Base-by-base conservation (phyloP, 37 sponge, comb jelly and placozoan species). In the Cladorhizidae sp. region DNA sequence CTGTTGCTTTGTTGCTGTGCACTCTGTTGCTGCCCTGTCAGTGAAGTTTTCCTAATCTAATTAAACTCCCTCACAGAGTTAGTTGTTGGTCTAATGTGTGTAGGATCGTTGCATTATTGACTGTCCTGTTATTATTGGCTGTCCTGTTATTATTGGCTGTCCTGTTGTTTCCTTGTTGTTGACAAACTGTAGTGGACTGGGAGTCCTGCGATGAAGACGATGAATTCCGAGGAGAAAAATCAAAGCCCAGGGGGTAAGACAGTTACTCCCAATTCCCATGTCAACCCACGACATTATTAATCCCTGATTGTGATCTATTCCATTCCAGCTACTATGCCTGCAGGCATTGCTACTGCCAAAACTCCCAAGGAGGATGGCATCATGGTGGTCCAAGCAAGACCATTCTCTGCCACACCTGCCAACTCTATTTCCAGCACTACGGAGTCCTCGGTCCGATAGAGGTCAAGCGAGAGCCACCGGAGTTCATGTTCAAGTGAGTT, bases 341-440 rank as follows among this genome's bases (percentile, higher is more conserved):
- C 72, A 57, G 76, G 22, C 92, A 91, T 38, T 91, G 92, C 80
- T 91, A 68, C 78, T 31, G 80, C 2, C 83, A 64, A 56, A 72
- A 80, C 1, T 91, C 92, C n/a, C 26, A 64, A 15, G 57, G 49
- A 45, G n/a, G n/a, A n/a, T 94, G 95, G 95, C 92, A 91, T 55
- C 95, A 94, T 80, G 88, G 83, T 73, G 95, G 95, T 12, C 40
- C 57, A 11, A 64, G 84, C 50, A 91, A 83, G 69, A 52, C 75
- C 2, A 81, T 94, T 22, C 64, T 94, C 31, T 94, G 95, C 69
- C 17, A 83, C 14, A 43, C 65, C 36, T 94, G 95, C 71, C 73
- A 88, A 18, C 75, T 81, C 25, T 76, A 87, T 63, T 94, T 83
- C 86, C 61, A 87, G 62, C 64, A 72, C 17, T 91, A 91, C 56